Percentiles rank a stretch among this genome's conserved stretches.
These are phyloP conservation scores for Physeter macrocephalus DNA, from an alignment of 2,113 vertebrate genomes.

Conservation along the genomic window DNA sequence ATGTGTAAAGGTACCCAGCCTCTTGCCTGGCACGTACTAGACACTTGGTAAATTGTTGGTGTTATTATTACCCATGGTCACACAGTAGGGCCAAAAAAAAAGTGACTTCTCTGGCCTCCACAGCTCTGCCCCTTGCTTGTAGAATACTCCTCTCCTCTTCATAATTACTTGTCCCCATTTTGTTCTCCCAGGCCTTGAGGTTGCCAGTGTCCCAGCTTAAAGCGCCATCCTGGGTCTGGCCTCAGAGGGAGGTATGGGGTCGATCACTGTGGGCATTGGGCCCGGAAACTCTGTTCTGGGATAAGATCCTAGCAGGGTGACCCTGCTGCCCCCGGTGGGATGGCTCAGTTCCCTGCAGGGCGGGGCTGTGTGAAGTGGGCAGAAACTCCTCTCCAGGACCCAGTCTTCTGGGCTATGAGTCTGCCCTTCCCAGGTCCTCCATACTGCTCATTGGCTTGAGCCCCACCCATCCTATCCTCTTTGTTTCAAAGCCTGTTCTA, in stretches of 20 bases:
- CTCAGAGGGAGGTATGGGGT: background rate
- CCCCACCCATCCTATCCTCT: background rate
- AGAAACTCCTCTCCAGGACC: background rate
- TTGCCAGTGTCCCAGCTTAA: background rate
- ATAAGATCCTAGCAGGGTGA: background rate
- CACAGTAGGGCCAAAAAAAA: background rate
- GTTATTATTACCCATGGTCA: background rate
- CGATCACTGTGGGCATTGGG: background rate
- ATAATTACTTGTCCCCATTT: background rate
- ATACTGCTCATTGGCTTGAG: background rate
- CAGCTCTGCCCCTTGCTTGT: background rate
- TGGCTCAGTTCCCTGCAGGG: background rate
- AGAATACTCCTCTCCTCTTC: background rate
- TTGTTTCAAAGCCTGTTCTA: background rate
- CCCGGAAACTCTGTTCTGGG: background rate
- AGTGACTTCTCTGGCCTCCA: background rate
- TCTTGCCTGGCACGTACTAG: background rate
- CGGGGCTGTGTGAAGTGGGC: background rate
- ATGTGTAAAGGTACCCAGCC: background rate
- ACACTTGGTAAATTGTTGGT: background rate
- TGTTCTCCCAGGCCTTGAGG: background rate
- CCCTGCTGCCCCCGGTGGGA: background rate
- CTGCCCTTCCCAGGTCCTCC: background rate
- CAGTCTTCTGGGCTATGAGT: background rate
- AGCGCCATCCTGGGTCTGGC: background rate